Percentiles rank a stretch among this genome's conserved stretches.
Conservation (phyloP, 2,113 vertebrate species). For the Shinisaurus crocodilurus region DNA sequence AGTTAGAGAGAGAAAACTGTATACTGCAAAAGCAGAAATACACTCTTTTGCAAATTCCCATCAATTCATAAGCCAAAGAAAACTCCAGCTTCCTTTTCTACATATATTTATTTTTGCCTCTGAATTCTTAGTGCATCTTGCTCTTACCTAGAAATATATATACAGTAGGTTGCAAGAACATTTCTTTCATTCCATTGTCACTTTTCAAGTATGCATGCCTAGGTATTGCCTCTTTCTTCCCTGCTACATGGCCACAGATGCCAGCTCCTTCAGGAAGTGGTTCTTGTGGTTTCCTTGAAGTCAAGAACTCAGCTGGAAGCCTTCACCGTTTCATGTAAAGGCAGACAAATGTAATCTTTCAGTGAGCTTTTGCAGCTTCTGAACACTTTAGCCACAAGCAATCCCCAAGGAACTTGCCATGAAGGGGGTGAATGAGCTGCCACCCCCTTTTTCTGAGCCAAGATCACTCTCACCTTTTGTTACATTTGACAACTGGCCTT, state of each 20-base stretch:
- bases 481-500: no score
- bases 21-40: background rate
- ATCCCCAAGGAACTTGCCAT: no score
- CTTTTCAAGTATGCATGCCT: constrained; percentile 2
- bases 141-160: fast-evolving
- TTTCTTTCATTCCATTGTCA: fast-evolving
- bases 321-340: background rate
- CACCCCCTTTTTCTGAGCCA: no score
- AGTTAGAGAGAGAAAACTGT: constrained; percentile 46
- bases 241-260: fast-evolving
- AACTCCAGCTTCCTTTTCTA: background rate
- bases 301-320: fast-evolving
- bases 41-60: background rate
- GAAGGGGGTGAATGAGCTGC: no score
- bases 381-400: constrained; percentile 17
- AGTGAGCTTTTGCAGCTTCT: background rate
- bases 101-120: background rate
- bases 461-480: no score
- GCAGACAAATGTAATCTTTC: constrained; percentile 12
- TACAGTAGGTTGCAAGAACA: background rate
- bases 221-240: background rate
- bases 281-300: background rate
- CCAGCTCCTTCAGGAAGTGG: constrained; percentile 7
- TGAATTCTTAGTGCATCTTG: fast-evolving
- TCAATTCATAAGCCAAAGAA: background rate